Evolutionary conservation across 1,140 invertebrate species (phyloP), one percentile per base, ranked within the genome.

Genomic region (Antheraea pernyi): DNA sequence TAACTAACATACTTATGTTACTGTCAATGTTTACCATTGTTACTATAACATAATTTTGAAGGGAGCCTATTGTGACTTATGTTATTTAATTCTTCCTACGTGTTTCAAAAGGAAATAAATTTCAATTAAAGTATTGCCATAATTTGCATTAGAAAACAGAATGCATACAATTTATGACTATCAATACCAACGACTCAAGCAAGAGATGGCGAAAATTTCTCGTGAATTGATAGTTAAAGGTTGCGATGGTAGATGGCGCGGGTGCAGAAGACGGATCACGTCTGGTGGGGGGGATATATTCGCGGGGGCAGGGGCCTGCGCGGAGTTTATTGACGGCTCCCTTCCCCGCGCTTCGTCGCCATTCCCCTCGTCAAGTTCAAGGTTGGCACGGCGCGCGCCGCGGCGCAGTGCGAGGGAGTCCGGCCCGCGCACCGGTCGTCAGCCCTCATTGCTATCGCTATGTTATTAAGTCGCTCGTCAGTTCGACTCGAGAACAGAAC

Each of bases 331-430:
- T 91, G 89, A 90, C 89, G 89, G 89, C 81, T 82, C 78, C 82
- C 79, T 67, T 78, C 71, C 75, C 80, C 64, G 73, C 37, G 72
- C 75, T 66, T 73, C 62, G 75, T 66, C 11, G 68, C 36, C 72
- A 63, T 62, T 69, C 69, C 92, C 88, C 91, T 88, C 91, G 92
- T 94, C 95, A 96, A 95, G 95, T 96, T 95, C 95, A 95, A 95
- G 95, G 95, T 92, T 93, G 93, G 93, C 91, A 87, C 91, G 93
- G 93, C 92, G 94, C 93, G 94, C 93, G 94, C 93, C 93, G 93
- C 93, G 89, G 93, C 94, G 86, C 90, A 91, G 89, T 91, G 89
- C 85, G 83, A 90, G 89, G 89, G 88, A 91, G 91, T 92, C 86
- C 91, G 89, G 88, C 88, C 83, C 91, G 90, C 89, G 90, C 85